These are phyloP conservation scores for Vulpes ferrilata DNA, from an alignment of 2,113 vertebrate species.

Conservation along the genomic window DNA sequence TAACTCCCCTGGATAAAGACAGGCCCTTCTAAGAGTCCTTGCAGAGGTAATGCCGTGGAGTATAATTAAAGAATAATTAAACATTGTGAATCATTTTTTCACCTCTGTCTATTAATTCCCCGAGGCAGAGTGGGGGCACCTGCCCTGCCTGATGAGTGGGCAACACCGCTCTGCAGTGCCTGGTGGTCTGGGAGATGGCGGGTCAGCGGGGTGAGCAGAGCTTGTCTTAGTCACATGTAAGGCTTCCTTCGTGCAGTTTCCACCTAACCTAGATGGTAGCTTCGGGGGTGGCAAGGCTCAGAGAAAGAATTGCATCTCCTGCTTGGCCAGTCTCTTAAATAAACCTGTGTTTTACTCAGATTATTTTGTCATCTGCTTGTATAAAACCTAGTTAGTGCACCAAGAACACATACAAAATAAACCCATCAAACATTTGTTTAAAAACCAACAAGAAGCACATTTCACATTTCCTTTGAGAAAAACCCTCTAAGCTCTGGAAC, in stretches of 20 bases:
- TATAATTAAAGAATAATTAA: constrained; percentile 78
- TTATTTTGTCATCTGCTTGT: neutral
- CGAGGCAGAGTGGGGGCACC: neutral
- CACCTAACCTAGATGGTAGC: fast-evolving
- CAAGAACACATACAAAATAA: neutral
- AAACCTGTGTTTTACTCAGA: neutral
- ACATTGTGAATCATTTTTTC: constrained; percentile 62
- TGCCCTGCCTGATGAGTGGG: neutral
- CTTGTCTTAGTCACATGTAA: fast-evolving
- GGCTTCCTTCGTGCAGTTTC: neutral
- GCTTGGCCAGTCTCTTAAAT: neutral
- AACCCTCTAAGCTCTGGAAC: neutral
- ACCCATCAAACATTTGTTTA: neutral
- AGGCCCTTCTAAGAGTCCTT: neutral
- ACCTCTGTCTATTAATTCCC: constrained; percentile 62
- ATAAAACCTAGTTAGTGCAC: neutral
- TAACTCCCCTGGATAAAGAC: neutral
- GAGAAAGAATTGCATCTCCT: neutral
- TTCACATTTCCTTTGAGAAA: neutral
- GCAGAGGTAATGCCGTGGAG: constrained; percentile 9
- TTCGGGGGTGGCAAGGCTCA: neutral
- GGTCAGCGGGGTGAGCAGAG: neutral
- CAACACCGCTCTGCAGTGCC: neutral
- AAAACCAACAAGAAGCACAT: neutral
- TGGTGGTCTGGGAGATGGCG: neutral